These are phyloP conservation scores for Stenodera caucasica DNA, from an alignment of 2,888 invertebrate genomes.

Conservation along the genomic window DNA sequence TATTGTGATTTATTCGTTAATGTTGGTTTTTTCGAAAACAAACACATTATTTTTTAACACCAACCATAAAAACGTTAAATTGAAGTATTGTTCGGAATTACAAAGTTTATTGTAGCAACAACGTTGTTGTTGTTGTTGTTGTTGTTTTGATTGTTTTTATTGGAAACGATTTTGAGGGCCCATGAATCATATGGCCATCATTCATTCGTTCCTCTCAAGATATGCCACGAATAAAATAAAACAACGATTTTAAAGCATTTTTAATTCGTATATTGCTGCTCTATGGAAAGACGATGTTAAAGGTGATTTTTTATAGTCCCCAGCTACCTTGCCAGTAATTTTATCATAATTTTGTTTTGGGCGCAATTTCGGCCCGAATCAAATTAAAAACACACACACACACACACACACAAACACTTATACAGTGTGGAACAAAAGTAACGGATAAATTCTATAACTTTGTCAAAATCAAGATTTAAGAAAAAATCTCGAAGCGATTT, in stretches of 20 bases:
- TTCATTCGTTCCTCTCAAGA: constrained; percentile 27
- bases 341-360: constrained; percentile 17
- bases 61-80: constrained; percentile 9
- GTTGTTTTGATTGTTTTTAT: constrained; percentile 29
- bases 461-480: too few relatives aligned
- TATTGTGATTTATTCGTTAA: constrained; percentile 13
- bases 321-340: not conserved
- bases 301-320: not conserved
- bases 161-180: constrained; percentile 27
- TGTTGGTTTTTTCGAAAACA: not conserved
- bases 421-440: too few relatives aligned
- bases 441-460: too few relatives aligned
- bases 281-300: not conserved
- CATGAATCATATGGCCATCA: constrained; percentile 39
- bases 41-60: not conserved
- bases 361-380: too few relatives aligned
- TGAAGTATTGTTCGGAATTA: constrained; percentile 9
- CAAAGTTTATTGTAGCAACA: constrained; percentile 10
- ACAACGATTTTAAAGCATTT: constrained; percentile 35
- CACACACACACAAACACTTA: too few relatives aligned
- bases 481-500: too few relatives aligned
- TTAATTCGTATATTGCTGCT: constrained; percentile 26
- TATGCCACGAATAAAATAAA: constrained; percentile 19
- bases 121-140: constrained; percentile 11
- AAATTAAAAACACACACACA: too few relatives aligned